Evolutionary conservation across 92 coral and sea anemone genomes (phyloP), one percentile per base, ranked within the genome.

Genomic region (Metridium senile): DNA sequence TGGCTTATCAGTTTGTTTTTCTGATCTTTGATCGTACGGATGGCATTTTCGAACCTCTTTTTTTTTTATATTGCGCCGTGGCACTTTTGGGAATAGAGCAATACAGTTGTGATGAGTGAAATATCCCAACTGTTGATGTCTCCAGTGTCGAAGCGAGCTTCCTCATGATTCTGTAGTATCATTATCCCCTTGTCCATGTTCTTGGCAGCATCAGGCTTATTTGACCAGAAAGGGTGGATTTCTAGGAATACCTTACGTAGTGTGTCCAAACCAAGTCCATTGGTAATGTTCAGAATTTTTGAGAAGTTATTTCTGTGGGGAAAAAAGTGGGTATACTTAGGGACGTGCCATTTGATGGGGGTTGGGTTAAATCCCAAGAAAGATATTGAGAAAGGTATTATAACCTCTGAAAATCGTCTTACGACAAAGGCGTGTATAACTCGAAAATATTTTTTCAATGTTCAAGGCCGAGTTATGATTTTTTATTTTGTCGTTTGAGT

Each of bases 71-170:
- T 52, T 51, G 81, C 93, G 23, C 65, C 30, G 7, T 80, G 70
- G 70, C 95, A 90, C 11, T 47, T 32, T 31, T 84, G 80, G 35
- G 95, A 81, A 62, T 27, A 85, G 30, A 83, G 84, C 23, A 93
- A 83, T 0, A 82, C 95, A 9, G 90, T 90, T 28, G 90, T 90
- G 21, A 93, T 89, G 11, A 93, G 85, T 9, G 95, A 90, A 20
- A 93, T 87, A 69, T 93, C 98, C 98, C 98, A 93, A 9, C 84
- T 33, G 23, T 87, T 23, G 62, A 93, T 85, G 76, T 93, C 30
- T 16, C 98, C 98, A 4, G 83, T 54, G 47, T 80, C 77, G 69
- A 90, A 93, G 34, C 21, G 29, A 0, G 49, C 53, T 69, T 53
- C 71, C 68, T 90, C 93, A 39, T 90, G 77, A n/a, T 66, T 56